Base-by-base conservation (phyloP, 2,797 vertebrate genomes). In the Lepus oiostolus region DNA sequence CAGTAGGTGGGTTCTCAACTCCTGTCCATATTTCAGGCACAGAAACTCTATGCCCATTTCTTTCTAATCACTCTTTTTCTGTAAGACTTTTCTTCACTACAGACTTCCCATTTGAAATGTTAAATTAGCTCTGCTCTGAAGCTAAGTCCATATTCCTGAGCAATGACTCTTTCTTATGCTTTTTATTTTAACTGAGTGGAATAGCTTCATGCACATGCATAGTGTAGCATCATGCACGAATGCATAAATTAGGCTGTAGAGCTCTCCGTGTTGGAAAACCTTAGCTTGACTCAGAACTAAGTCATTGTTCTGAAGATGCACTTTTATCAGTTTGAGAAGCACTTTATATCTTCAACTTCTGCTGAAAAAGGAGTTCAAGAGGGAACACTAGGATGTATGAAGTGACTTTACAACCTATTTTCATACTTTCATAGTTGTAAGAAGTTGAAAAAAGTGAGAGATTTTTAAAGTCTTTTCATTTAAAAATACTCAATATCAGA, bases 261-360 rank as follows among this genome's bases (percentile, higher is more conserved):
- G 7, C 5, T 54, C 70, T 38, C 88, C 60, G 60, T 92, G 82
- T 30, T 35, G 2, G 28, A 50, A 74, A 60, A 74, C 14, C 19
- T 85, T 52, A 52, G 72, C 81, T 91, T 89, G 87, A 82, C 32
- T 91, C 91, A 93, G 84, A 85, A 77, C 81, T 92, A 93, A 93
- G 74, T 92, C 91, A 90, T 47, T 76, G 84, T 85, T 91, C 81
- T 35, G 85, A 83, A 50, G 63, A 79, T 81, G 26, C 7, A 74
- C 35, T 93, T 95, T 84, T 52, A 93, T 81, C 88, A 63, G 16
- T 71, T 92, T 76, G 81, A 96, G 35, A 87, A 95, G 17, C 26
- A 75, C 35, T 93, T 90, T 90, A 96, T 74, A 52, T 93, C 58
- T 92, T 87, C 32, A 75, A 35, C 38, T 26, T 83, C 47, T 93